Percentiles rank a stretch among this genome's conserved stretches.
Conservation (phyloP, 1,140 invertebrate species). For the Drosophila asahinai region DNA sequence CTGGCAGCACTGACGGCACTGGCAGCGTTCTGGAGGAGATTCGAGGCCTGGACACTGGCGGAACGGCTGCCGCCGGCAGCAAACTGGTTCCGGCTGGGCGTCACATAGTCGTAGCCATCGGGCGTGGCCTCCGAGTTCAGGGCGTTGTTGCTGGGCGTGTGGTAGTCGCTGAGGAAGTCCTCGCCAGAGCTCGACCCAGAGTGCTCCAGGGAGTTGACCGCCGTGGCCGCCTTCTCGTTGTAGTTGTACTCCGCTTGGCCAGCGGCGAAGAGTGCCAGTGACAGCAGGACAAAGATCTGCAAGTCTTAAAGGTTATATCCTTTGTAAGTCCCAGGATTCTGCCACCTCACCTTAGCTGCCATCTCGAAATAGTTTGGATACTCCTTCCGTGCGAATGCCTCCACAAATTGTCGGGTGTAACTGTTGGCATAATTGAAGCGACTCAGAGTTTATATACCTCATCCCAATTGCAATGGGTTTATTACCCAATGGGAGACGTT, state of each 20-base stretch:
- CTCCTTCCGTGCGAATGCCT: slow-evolving; percentile 41
- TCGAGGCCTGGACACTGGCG: slow-evolving; percentile 39
- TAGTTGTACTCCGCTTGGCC: slow-evolving; percentile 57
- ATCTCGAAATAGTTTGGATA: slow-evolving; percentile 39
- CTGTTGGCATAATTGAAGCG: slow-evolving; percentile 61
- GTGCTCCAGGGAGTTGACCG: slow-evolving; percentile 48
- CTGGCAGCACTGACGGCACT: slow-evolving; percentile 18
- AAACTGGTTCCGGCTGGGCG: slow-evolving; percentile 25
- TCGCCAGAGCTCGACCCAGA: slow-evolving; percentile 42
- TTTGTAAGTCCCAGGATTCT: not conserved
- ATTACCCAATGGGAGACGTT: slow-evolving; percentile 63
- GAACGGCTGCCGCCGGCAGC: slow-evolving; percentile 37
- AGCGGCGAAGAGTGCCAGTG: slow-evolving; percentile 30
- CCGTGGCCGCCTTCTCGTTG: slow-evolving; percentile 32
- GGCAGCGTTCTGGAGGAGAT: slow-evolving; percentile 43
- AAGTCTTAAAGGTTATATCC: slow-evolving; percentile 7
- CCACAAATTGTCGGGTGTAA: slow-evolving; percentile 60
- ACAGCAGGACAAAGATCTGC: slow-evolving; percentile 49
- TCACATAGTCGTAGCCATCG: slow-evolving; percentile 60
- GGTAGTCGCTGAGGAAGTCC: slow-evolving; percentile 63
- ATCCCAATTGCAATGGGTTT: slow-evolving; percentile 23
- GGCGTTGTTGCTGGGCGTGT: slow-evolving; percentile 46
- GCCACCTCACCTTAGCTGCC: slow-evolving; percentile 51
- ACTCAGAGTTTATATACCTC: slow-evolving; percentile 55
- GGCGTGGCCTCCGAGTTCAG: slow-evolving; percentile 64